phyloP scores from a whole-genome alignment of 2,113 vertebrate genomes.

The Percopsis transmontana region DNA sequence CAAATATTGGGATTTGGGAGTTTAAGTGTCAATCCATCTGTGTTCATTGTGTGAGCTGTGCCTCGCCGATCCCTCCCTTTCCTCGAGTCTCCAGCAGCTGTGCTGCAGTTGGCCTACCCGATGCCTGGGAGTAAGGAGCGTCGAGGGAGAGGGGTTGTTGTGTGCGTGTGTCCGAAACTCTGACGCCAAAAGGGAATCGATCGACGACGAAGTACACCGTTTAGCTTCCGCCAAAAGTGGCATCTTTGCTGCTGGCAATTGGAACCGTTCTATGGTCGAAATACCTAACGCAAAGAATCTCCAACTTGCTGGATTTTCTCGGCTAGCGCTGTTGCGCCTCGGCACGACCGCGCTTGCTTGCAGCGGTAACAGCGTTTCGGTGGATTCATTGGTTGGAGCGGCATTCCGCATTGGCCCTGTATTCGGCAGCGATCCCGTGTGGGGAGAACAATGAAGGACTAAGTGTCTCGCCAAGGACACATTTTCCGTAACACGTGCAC shows the following conservation, averaged over 20 bases:
- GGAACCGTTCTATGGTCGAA: not conserved
- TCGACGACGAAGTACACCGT: slow-evolving; percentile 18
- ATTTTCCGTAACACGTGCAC: slow-evolving; percentile 1
- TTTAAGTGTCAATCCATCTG: slow-evolving; percentile 43
- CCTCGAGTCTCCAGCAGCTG: slow-evolving; percentile 62
- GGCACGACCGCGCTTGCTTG: slow-evolving; percentile 23
- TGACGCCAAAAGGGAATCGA: slow-evolving; percentile 4
- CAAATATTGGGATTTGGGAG: slow-evolving; percentile 8
- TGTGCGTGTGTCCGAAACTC: slow-evolving; percentile 19
- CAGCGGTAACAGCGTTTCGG: slow-evolving; percentile 21
- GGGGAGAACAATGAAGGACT: slow-evolving; percentile 52
- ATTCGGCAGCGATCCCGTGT: slow-evolving; percentile 27
- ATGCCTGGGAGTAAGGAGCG: slow-evolving; percentile 44
- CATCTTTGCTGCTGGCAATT: not conserved
- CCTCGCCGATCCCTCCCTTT: slow-evolving; percentile 53
- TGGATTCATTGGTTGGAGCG: slow-evolving; percentile 42
- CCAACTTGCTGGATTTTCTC: slow-evolving; percentile 44
- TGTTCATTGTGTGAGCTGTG: slow-evolving; percentile 29
- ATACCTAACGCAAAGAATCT: slow-evolving; percentile 12
- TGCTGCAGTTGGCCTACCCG: slow-evolving; percentile 58
- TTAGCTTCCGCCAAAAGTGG: slow-evolving; percentile 21
- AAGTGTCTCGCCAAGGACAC: not conserved
- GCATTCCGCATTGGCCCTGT: slow-evolving; percentile 56
- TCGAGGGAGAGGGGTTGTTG: slow-evolving; percentile 44
- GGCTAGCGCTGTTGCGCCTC: slow-evolving; percentile 38